Evolutionary conservation across 1,140 invertebrate genomes (phyloP), one percentile per base, ranked within the genome.

Genomic region (Drosophila tropicalis): DNA sequence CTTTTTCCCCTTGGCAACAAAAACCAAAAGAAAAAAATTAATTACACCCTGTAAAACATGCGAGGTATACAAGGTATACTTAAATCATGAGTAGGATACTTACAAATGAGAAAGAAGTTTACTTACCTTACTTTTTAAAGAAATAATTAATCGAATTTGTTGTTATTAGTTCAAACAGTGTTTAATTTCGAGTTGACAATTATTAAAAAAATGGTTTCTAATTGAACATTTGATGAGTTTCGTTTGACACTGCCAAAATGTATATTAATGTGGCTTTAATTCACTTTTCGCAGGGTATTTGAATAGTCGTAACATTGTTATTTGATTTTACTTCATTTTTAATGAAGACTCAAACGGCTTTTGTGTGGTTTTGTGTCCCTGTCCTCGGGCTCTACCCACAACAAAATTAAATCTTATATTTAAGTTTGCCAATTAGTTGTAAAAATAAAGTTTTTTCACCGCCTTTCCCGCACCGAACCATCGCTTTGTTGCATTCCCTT

Each of bases 381-480:
- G 83, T 83, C 62, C 40, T 66, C 66, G 64, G 44, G 44, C 44
- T 22, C 15, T 51, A 12, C 58, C 72, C 72, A 72, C 58, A 80
- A 86, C 73, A 89, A 90, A 90, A 91, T 89, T 76, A 90, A 90
- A 89, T 91, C 81, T 90, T 83, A 77, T 76, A 91, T 91, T 91
- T 85, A 91, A 91, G 89, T 91, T 91, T 91, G 81, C 89, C 89
- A 91, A 91, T 91, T 91, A 91, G 89, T 91, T 91, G 79, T 90
- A 76, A 91, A 91, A 91, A 89, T 84, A 87, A 87, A 87, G 72
- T 89, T 87, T 72, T 34, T 34, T 32, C 25, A 0, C 2, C 63
- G 1, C 19, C 36, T 13, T 39, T 3, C 36, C 39, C 15, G 22
- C 39, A 36, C 15, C 13, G 5, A 7, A 19, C 47, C 32, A 34